Conservation (phyloP, 2,113 vertebrate species). For the Clarias gariepinus region DNA sequence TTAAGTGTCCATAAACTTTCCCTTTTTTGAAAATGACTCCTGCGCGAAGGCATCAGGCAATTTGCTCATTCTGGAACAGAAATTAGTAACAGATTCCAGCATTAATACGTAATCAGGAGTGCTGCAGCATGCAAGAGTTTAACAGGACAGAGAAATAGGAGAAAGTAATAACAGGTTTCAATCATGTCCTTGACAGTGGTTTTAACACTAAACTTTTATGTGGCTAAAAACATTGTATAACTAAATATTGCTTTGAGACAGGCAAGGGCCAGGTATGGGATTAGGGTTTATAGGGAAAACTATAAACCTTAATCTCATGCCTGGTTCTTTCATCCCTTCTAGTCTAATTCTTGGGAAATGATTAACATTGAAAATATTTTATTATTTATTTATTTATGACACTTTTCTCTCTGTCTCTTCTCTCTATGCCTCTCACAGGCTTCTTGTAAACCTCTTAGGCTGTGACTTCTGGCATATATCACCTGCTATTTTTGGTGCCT, state of each 20-base stretch:
- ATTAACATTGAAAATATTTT: background rate
- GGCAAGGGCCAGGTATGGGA: no score
- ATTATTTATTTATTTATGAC: background rate
- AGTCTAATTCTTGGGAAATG: background rate
- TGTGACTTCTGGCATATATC: constrained; percentile 4
- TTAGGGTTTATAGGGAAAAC: no score
- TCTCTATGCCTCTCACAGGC: background rate
- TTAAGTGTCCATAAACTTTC: constrained; percentile 40
- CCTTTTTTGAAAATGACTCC: constrained; percentile 47
- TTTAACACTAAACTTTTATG: constrained; percentile 23
- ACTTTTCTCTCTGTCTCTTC: background rate
- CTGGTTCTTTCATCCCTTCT: background rate
- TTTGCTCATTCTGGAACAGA: constrained; percentile 40
- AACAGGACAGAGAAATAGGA: background rate
- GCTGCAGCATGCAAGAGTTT: constrained; percentile 15
- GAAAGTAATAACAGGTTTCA: constrained; percentile 13
- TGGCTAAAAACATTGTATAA: background rate
- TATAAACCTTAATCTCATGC: background rate
- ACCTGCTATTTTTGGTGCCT: constrained; percentile 15
- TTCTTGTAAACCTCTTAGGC: constrained; percentile 9
- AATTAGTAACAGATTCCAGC: constrained; percentile 46
- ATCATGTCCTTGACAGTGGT: constrained; percentile 17
- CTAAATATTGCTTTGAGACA: background rate
- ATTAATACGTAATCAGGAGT: constrained; percentile 41
- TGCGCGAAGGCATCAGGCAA: constrained; percentile 35